Conservation (phyloP, 2,113 vertebrate species). For the Cervus canadensis region DNA sequence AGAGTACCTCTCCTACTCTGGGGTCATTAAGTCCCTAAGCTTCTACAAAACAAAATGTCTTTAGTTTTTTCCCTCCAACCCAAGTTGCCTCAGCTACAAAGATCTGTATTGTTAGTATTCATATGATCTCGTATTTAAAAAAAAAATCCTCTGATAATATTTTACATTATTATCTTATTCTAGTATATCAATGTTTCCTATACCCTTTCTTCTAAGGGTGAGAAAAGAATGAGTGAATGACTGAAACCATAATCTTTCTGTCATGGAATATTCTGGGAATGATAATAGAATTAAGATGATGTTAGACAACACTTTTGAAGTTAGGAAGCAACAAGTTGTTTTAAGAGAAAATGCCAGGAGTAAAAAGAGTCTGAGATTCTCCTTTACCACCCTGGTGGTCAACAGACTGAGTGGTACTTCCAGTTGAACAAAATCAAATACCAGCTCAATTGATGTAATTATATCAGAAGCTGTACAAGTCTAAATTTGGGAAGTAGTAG, state of each 20-base stretch:
- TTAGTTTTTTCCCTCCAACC: not conserved
- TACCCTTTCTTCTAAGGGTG: not conserved
- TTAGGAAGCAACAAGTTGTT: not conserved
- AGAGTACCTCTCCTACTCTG: not conserved
- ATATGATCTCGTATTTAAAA: not conserved
- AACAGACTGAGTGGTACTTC: not conserved
- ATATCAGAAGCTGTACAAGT: not conserved
- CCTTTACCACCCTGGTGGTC: not conserved
- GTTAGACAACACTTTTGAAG: not conserved
- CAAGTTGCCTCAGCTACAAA: not conserved
- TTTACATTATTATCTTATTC: not conserved
- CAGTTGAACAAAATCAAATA: not conserved
- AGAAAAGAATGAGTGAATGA: not conserved
- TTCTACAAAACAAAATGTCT: not conserved
- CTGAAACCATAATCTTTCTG: not conserved
- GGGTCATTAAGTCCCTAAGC: not conserved
- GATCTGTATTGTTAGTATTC: not conserved
- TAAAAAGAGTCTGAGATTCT: not conserved
- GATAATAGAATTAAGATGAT: slow-evolving; percentile 7
- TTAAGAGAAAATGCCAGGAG: not conserved
- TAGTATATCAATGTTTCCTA: not conserved
- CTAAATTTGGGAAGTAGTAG: not conserved
- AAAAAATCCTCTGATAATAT: not conserved
- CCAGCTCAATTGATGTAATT: not conserved
- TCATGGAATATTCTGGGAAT: not conserved